phyloP scores from a whole-genome alignment of 2,888 invertebrate genomes.

The Metallyticus violacea region DNA sequence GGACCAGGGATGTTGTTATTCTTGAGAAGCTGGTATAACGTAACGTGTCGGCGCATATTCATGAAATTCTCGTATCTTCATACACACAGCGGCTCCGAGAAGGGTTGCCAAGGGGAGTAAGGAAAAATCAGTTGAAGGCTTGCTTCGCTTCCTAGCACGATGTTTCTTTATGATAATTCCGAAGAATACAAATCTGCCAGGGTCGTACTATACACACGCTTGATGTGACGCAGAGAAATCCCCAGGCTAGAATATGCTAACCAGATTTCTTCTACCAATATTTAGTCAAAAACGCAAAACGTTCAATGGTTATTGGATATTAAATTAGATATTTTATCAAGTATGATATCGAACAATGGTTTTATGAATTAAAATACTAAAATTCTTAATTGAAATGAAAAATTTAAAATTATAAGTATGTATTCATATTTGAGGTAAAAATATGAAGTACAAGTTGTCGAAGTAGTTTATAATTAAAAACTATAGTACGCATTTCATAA shows the following conservation, averaged over 20 bases:
- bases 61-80: background rate
- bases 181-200: background rate
- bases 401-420: too few species aligned
- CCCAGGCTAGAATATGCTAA: background rate
- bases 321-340: background rate
- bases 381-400: too few species aligned
- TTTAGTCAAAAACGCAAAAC: background rate
- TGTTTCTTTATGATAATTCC: constrained; percentile 9
- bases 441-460: too few species aligned
- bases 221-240: background rate
- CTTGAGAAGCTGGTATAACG: background rate
- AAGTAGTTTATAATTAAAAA: too few species aligned
- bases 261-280: background rate
- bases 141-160: background rate
- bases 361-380: too few species aligned
- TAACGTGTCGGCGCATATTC: constrained; percentile 11
- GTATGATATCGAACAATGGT: background rate
- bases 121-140: background rate
- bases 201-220: background rate
- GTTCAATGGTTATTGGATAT: background rate
- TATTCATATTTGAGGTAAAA: too few species aligned
- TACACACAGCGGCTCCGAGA: background rate
- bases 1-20: background rate
- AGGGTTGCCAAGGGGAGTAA: background rate
- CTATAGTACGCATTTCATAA: too few species aligned